These are phyloP conservation scores for Xestia rhomboidea DNA, from an alignment of 2,888 invertebrate genomes.

Conservation along the genomic window DNA sequence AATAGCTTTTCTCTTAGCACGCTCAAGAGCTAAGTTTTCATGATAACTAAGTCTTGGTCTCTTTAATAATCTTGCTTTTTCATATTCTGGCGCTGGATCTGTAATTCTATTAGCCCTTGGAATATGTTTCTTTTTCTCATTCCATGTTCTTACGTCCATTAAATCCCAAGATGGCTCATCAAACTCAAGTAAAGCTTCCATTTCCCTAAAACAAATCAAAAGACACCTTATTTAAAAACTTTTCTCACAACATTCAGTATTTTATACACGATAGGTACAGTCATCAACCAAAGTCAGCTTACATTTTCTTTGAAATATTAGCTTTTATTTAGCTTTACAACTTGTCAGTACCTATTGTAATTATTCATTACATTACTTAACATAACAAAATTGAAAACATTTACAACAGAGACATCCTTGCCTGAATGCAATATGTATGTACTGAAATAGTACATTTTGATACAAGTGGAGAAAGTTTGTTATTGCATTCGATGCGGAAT, in stretches of 20 bases:
- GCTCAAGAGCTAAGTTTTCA: conserved; percentile 13
- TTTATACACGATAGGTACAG: background rate
- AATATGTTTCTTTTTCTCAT: conserved; percentile 32
- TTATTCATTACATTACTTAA: background rate
- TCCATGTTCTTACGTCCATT: conserved; percentile 47
- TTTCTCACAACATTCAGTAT: background rate
- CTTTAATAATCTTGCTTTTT: conserved; percentile 30
- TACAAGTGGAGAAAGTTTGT: too few relatives aligned
- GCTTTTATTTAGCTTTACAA: background rate
- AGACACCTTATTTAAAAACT: background rate
- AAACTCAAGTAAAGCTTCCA: conserved; percentile 46
- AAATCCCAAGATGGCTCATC: conserved; percentile 43
- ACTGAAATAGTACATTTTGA: too few relatives aligned
- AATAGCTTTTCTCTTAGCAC: background rate
- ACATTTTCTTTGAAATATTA: background rate
- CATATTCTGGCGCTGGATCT: conserved; percentile 44
- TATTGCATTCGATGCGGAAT: too few relatives aligned
- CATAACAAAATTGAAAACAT: background rate
- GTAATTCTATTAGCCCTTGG: conserved; percentile 35
- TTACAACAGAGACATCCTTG: background rate
- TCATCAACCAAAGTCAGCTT: background rate
- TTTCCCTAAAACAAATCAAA: conserved; percentile 37
- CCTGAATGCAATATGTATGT: background rate
- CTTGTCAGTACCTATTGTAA: background rate
- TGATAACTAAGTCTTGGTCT: conserved; percentile 21